Conservation (phyloP, 2,888 invertebrate species). For the Ephialtes manifestator region DNA sequence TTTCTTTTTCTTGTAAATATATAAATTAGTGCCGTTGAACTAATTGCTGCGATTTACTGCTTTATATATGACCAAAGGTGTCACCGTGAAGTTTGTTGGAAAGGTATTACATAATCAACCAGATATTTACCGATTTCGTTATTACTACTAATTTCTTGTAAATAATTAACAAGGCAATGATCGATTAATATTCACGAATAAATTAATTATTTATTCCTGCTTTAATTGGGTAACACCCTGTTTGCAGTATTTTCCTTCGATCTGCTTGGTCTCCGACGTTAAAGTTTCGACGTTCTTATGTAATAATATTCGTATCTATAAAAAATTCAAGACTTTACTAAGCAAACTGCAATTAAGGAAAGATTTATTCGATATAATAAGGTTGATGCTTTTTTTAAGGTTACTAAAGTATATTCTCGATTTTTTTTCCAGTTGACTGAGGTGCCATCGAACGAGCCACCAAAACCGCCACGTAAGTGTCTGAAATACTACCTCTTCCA, state of each 20-base stretch:
- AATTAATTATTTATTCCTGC: neutral
- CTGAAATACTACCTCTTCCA: neutral
- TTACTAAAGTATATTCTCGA: conserved; percentile 9
- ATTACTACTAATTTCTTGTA: neutral
- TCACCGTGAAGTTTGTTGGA: neutral
- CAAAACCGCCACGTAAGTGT: conserved; percentile 86
- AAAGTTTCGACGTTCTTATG: neutral
- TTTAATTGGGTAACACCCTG: neutral
- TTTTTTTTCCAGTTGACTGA: conserved; percentile 85
- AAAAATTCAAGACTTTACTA: neutral
- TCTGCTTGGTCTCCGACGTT: neutral
- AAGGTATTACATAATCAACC: neutral
- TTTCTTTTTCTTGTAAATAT: neutral
- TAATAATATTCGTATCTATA: neutral
- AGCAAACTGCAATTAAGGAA: neutral
- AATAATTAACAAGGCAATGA: conserved; percentile 1
- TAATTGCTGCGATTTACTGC: neutral
- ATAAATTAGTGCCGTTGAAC: neutral
- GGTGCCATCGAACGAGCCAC: conserved; percentile 82
- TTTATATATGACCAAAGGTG: too few relatives aligned
- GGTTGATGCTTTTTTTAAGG: neutral
- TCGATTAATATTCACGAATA: neutral
- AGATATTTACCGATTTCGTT: neutral
- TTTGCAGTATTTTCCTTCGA: neutral
- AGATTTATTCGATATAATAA: neutral